Evolutionary conservation across 2,113 vertebrate genomes (phyloP), one percentile per base, ranked within the genome.

Genomic region (Macaca mulatta): DNA sequence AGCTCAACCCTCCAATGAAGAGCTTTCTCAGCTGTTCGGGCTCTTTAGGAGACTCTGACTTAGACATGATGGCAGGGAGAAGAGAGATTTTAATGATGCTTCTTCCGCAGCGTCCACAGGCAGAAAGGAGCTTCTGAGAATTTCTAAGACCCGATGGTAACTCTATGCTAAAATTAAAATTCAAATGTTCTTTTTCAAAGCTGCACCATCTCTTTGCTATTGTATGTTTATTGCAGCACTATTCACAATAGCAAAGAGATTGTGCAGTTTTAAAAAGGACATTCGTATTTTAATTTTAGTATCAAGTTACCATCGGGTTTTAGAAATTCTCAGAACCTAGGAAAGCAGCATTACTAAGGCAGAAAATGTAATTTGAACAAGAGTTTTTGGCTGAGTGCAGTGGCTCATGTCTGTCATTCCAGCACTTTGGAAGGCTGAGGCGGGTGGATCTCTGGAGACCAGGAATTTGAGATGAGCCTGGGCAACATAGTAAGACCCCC

Each of bases 311-410:
- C 32, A 52, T n/a, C 52, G 3, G 3, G 7, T 67, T 92, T 75
- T 25, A 25, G 14, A 75, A 83, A 83, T 82, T 95, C 87, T 93
- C 79, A 79, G 69, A 95, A 74, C 17, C 25, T 90, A 92, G 72
- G 8, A 59, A 84, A 92, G n/a, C 14, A 78, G 38, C 25, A 74
- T 52, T 86, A 81, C 30, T 72, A 59, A 93, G 70, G 64, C 30
- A 97, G 40, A 93, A 93, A 74, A 83, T 78, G 6, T 78, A 93
- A 93, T 16, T 6, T 78, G 9, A 95, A 59, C 11, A 35, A 74
- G 52, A 64, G 61, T 64, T 64, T 64, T 64, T 64, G 61, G 61
- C 61, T 32, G 27, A 64, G 12, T 64, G 27, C 61, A 64, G 61
- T 64, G 61, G 61, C 12, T 64, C 61, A 64, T 64, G 27, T 32